phyloP scores from a whole-genome alignment of 2,888 invertebrate genomes.

The Scaptomyza cyrtandrae region DNA sequence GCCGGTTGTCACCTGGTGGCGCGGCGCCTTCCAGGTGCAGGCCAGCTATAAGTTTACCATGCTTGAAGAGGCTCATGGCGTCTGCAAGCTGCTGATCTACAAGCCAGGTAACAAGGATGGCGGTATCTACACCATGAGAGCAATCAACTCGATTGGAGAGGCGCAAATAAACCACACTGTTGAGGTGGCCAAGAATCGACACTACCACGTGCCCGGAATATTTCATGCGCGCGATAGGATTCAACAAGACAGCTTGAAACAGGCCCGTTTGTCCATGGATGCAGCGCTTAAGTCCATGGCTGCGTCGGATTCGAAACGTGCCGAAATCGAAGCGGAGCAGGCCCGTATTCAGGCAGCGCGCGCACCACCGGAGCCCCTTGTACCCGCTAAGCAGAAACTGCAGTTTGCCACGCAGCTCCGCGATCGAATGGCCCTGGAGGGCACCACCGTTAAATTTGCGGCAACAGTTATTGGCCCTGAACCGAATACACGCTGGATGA shows the following conservation, averaged over 20 bases:
- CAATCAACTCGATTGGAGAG: conserved; percentile 88
- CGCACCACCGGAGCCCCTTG: conserved; percentile 77
- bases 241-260: conserved; percentile 80
- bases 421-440: conserved; percentile 91
- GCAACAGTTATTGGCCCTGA: conserved; percentile 91
- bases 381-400: conserved; percentile 83
- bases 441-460: conserved; percentile 90
- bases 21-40: conserved; percentile 81
- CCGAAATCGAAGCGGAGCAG: conserved; percentile 70
- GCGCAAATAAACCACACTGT: conserved; percentile 85
- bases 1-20: conserved; percentile 83
- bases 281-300: conserved; percentile 83
- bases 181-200: conserved; percentile 86
- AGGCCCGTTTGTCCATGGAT: conserved; percentile 82
- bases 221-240: conserved; percentile 83
- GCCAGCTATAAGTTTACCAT: conserved; percentile 83
- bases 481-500: conserved; percentile 90
- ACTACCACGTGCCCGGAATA: conserved; percentile 84
- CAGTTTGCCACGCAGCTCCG: conserved; percentile 90
- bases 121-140: conserved; percentile 89
- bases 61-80: conserved; percentile 84
- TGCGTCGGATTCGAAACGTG: conserved; percentile 82
- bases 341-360: conserved; percentile 58
- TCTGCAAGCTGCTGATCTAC: conserved; percentile 86
- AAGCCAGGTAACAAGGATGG: conserved; percentile 87